Conservation (phyloP, 2,113 vertebrate genomes). For the Fulica atra region DNA sequence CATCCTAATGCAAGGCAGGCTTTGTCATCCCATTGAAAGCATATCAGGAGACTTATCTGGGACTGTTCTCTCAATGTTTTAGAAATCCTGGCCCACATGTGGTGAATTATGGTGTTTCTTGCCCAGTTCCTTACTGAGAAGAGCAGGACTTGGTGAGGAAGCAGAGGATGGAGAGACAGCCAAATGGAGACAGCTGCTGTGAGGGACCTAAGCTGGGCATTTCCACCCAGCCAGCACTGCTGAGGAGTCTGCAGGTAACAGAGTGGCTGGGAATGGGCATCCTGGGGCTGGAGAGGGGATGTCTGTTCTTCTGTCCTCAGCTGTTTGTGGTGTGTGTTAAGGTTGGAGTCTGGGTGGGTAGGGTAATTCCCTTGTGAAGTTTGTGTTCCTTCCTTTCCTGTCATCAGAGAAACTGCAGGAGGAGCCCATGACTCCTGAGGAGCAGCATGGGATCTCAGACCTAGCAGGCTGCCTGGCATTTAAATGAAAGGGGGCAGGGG, state of each 20-base stretch:
- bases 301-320: neutral
- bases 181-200: neutral
- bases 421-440: neutral
- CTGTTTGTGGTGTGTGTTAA: neutral
- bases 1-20: neutral
- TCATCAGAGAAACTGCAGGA: neutral
- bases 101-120: neutral
- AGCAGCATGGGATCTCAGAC: neutral
- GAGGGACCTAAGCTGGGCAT: neutral
- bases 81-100: neutral
- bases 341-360: neutral
- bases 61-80: neutral
- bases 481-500: neutral
- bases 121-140: neutral
- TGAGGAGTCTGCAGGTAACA: neutral
- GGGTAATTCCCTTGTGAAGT: neutral
- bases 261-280: fast-evolving
- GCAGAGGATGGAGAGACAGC: neutral
- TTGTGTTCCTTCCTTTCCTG: neutral
- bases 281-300: neutral
- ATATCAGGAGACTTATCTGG: neutral
- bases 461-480: neutral
- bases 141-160: neutral
- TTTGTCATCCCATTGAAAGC: neutral
- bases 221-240: neutral